Base-by-base conservation (phyloP, 2,797 vertebrate species). In the Cynopterus sphinx region DNA sequence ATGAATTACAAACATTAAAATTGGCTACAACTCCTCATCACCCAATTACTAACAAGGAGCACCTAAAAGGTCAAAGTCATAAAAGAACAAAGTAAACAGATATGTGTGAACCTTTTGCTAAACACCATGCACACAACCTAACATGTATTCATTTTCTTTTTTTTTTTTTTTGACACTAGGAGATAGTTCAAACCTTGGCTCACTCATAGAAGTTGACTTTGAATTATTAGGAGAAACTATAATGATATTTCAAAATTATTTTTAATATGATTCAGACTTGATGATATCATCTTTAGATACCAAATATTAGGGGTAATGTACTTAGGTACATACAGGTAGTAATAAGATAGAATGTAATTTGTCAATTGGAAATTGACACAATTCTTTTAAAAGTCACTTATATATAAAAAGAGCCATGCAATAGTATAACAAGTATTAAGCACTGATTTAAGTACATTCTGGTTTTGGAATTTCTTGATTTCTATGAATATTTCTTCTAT, bases 1-100 rank as follows among this genome's bases (percentile, higher is more conserved):
- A 96, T 96, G 22, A 97, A 97, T 91, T 90, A 93, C 75, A 96
- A 97, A 95, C 86, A 96, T 97, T 97, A 96, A 96, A 95, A 96
- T 93, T 96, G 71, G 43, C 90, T 94, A 96, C 88, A 97, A 93
- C 33, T 81, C 88, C 55, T 93, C 88, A 96, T 95, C 92, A 92
- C 83, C 86, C 92, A 93, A 31, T 95, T 96, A 96, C 88, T 95
- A 97, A 90, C 55, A 95, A 88, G 51, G 91, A 92, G 90, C 28
- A 91, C 63, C 90, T 84, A 46, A 94, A 94, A 96, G 74, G 83
- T 87, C 88, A 95, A 90, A 87, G 57, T 96, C 74, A 79, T 46
- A 68, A 94, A 95, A 90, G 89, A 92, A 74, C n/a, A 55, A 96
- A 96, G n/a, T 94, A 90, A 97, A 96, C 59, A 96, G 55, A 93